Evolutionary conservation across 1,140 invertebrate species (phyloP), one percentile per base, ranked within the genome.

Genomic region (Brachionus sp.): DNA sequence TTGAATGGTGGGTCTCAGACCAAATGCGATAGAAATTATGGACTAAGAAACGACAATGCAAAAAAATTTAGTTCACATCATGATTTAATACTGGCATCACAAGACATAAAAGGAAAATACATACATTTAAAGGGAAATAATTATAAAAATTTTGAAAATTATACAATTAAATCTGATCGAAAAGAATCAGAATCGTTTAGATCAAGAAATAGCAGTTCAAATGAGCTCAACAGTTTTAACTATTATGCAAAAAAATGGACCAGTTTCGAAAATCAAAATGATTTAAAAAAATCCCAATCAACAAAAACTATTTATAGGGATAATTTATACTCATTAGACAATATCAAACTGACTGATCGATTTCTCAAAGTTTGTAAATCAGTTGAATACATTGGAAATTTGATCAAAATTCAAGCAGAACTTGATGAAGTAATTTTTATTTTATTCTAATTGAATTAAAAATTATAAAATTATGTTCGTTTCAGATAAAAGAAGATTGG

Each of bases 401-500:
- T 80, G 13, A 62, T 80, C 37, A 80, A 80, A 25, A 33, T 37
- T 5, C 29, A 62, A 80, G 77, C 77, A 12, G 57, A 82, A 37
- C 16, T 66, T n/a, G 44, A 82, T 50, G 57, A 82, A 53, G 80
- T 82, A 68, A 44, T 42, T 50, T 9, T 53, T 78, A 66, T 16
- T 16, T 10, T 1, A 35, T 53, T 29, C 3, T 9, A 33, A 80
- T 57, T 7, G 44, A 46, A 35, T 16, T 13, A 57, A 19, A 25
- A 12, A 4, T 0, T 19, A 23, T 4, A 7, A 80, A 39, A 39
- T 19, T 37, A 10, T 75, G 5, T 78, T 50, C 83, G 25, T 84
- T 84, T 62, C 84, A 90, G 89, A 86, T 89, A 33, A 85, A 86
- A 82, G 88, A 89, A 84, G 89, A 90, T 80, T 90, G 89, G 88